Base-by-base conservation (phyloP, 2,888 invertebrate species). In the Tinea trinotella region DNA sequence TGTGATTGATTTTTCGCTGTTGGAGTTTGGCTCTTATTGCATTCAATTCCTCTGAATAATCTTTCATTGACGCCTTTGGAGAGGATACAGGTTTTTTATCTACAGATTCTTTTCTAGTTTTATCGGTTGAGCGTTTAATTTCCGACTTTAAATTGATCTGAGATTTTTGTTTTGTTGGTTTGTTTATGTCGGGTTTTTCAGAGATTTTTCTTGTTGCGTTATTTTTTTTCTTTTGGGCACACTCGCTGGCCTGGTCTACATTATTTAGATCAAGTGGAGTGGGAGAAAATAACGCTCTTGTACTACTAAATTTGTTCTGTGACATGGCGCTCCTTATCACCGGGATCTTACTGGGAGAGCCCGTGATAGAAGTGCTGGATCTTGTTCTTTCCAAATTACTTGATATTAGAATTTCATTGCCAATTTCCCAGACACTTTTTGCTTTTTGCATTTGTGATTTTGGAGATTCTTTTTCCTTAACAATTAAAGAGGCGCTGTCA, bases 301-400 rank as follows among this genome's bases (percentile, higher is more conserved):
- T 82, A 61, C 84, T 86, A 62, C 79, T 85, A 61, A 87, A 85
- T 63, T 84, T 87, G 59, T 76, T 76, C 52, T 77, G 83, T 58
- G 83, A 74, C 76, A 84, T 78, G 66, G 85, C 85, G 71, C 85
- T 79, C 71, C 87, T 82, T 64, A 86, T 85, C 79, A 90, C 87
- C 67, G 90, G 90, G 73, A 90, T 90, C 79, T 89, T 89, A 67
- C 89, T 89, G 52, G 86, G 85, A 77, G 88, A 88, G 62, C 86
- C 82, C 75, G 87, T 74, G 77, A 86, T 85, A 84, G 84, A 85
- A 78, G 84, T 84, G 48, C 77, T 79, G 53, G 87, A 87, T 64
- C 71, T 82, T 20, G 87, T 86, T 64, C 87, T 77, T 65, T 86
- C 85, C 62, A 87, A 70, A 61, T 69, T 74, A 36, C 80, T 66